These are phyloP conservation scores for Tetrapedia diversipes DNA, from an alignment of 2,888 invertebrate species.

Conservation along the genomic window DNA sequence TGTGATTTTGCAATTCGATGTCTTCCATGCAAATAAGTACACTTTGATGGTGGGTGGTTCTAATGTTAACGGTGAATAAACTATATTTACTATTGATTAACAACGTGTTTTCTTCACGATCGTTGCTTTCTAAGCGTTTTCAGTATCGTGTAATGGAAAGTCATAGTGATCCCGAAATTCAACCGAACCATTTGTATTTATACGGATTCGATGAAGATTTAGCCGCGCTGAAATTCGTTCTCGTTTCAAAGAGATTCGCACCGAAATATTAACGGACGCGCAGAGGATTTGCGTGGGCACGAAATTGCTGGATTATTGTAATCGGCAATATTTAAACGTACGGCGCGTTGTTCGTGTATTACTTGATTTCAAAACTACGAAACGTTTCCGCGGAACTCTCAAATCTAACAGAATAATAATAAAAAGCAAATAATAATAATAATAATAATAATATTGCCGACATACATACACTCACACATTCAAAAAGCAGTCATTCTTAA, in stretches of 20 bases:
- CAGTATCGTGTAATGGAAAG: not conserved
- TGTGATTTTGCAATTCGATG: no score
- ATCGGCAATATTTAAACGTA: constrained; percentile 17
- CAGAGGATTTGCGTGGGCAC: constrained; percentile 3
- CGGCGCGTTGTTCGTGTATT: not conserved
- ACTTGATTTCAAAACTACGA: not conserved
- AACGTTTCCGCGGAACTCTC: no score
- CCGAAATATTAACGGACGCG: constrained; percentile 1
- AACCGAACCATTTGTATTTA: not conserved
- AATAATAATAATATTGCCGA: no score
- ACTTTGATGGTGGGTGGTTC: no score
- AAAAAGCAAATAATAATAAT: not conserved
- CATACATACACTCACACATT: no score
- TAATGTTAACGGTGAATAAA: no score
- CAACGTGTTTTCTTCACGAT: no score
- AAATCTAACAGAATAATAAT: not conserved
- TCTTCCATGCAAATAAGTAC: no score
- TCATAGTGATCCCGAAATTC: not conserved
- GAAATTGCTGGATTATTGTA: constrained; percentile 17
- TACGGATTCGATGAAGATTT: constrained; percentile 1
- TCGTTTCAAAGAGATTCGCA: constrained; percentile 11
- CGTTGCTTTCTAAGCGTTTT: no score
- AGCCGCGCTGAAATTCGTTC: not conserved
- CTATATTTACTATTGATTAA: no score
- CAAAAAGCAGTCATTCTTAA: no score